Base-by-base conservation (phyloP, 1,140 invertebrate genomes). In the Hermetia illucens region DNA sequence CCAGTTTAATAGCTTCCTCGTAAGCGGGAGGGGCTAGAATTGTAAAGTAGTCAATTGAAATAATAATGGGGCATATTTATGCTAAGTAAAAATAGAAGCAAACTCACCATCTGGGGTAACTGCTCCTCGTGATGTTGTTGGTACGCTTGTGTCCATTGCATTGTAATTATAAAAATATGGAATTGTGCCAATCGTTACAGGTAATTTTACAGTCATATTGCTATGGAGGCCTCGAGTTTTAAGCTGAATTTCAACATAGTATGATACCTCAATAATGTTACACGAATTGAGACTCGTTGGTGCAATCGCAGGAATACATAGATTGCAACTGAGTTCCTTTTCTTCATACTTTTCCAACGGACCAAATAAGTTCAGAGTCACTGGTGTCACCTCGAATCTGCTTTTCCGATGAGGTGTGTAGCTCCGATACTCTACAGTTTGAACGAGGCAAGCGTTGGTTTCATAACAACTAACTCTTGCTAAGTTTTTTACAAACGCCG, bases 231-330 rank as follows among this genome's bases (percentile, higher is more conserved):
- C 59, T 24, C 51, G 51, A 40, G 62, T 55, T 43, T 54, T 58
- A 15, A 64, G 53, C 37, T 58, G 58, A 31, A 83, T 69, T 57
- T 75, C 71, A 29, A 83, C 51, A 46, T 72, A 66, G 60, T 81
- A 82, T 47, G 73, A 70, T 42, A 82, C 58, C 53, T 74, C 73
- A 43, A 83, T 82, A 34, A 82, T 70, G 35, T 68, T 67, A 43
- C 79, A 79, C 44, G 75, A 71, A 27, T 70, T 66, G 6, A 81
- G 60, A 55, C 80, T 79, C 4, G 78, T 78, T 1, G 78, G 77
- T 21, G 79, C 77, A 51, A 80, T 55, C 4, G 77, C 68, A 2
- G 79, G 78, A 34, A 83, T 59, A 27, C 70, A 64, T 31, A 82
- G 52, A 29, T 51, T 62, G 32, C 53, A 53, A 8, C 51, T 42